Evolutionary conservation across 2,113 vertebrate species (phyloP), one percentile per base, ranked within the genome.

Genomic region (Microcebus ravelobensis): DNA sequence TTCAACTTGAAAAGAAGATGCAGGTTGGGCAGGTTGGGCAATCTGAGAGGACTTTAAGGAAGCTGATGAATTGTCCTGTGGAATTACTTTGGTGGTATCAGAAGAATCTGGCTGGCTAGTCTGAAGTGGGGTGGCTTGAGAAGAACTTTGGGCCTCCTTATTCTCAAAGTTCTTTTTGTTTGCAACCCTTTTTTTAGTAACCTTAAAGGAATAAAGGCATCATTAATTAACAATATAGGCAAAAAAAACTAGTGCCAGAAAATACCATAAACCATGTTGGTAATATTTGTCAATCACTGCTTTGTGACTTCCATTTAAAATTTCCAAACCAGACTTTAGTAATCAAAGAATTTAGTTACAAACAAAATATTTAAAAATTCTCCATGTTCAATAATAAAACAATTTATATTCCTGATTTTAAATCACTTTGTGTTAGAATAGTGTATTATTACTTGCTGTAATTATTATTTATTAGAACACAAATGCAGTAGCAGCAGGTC

Each of bases 171-270:
- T 99, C 98, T 99, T 99, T 98, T 99, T 99, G 98, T 98, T 99
- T 94, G 99, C 99, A 92, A 99, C 99, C 59, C 99, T 99, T 98
- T 99, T 99, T 98, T 99, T 99, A n/a, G 99, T 99, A 98, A 99
- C 99, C 99, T 99, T 98, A 94, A 97, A 98, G 98, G 97, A 96
- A 97, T 74, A 96, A 93, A 96, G 93, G 45, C 52, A 83, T 77
- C 21, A 68, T 81, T 70, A 61, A 80, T 86, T 70, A 96, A 82
- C 7, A 92, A 36, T 39, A 8, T 50, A 63, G 45, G 4, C 10
- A 29, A 77, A 90, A 55, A 81, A 77, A 90, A 2, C 65, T 48
- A 70, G 2, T 65, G 23, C 86, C 45, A 86, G 45, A 85, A 76
- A 79, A 85, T 12, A 94, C n/a, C 36, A 94, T 39, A 77, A 91